Evolutionary conservation across 2,888 invertebrate genomes (phyloP).

Genomic region (Polymixis lichenea): DNA sequence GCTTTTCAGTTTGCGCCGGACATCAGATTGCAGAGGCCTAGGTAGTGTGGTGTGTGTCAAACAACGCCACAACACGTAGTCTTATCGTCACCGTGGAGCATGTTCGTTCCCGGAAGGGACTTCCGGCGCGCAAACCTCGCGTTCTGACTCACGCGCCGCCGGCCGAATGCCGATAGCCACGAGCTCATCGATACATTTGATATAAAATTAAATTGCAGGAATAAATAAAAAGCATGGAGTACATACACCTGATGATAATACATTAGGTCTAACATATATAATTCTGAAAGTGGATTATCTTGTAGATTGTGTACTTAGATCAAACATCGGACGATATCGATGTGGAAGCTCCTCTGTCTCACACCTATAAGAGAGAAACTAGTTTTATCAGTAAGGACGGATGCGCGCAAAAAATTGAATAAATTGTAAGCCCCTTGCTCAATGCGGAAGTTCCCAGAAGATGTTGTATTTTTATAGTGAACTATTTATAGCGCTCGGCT

Average conservation of each 20-base stretch:
- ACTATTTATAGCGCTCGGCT: slow-evolving; percentile 68
- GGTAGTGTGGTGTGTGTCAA: slow-evolving; percentile 25
- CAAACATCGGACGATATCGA: slow-evolving; percentile 1
- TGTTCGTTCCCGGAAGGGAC: slow-evolving; percentile 75
- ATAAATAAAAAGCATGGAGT: not conserved
- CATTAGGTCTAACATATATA: no score
- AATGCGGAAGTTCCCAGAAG: slow-evolving; percentile 70
- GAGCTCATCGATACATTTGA: slow-evolving; percentile 35
- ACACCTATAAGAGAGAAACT: slow-evolving; percentile 40
- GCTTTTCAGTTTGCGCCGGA: slow-evolving; percentile 34
- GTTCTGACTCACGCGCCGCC: slow-evolving; percentile 60
- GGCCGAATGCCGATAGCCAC: slow-evolving; percentile 16
- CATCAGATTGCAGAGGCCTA: slow-evolving; percentile 16
- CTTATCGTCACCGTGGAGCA: slow-evolving; percentile 68
- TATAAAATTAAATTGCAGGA: slow-evolving; percentile 10
- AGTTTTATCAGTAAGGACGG: slow-evolving; percentile 44
- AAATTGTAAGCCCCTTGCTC: slow-evolving; percentile 61
- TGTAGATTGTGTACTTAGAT: not conserved
- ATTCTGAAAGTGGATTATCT: not conserved
- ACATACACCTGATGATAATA: not conserved
- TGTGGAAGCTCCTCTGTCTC: not conserved
- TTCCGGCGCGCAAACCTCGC: slow-evolving; percentile 71
- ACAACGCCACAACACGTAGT: slow-evolving; percentile 63
- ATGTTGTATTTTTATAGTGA: slow-evolving; percentile 69
- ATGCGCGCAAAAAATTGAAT: slow-evolving; percentile 58